Evolutionary conservation across 2,797 vertebrate species (phyloP).

Genomic region (Neosalanx taihuensis): DNA sequence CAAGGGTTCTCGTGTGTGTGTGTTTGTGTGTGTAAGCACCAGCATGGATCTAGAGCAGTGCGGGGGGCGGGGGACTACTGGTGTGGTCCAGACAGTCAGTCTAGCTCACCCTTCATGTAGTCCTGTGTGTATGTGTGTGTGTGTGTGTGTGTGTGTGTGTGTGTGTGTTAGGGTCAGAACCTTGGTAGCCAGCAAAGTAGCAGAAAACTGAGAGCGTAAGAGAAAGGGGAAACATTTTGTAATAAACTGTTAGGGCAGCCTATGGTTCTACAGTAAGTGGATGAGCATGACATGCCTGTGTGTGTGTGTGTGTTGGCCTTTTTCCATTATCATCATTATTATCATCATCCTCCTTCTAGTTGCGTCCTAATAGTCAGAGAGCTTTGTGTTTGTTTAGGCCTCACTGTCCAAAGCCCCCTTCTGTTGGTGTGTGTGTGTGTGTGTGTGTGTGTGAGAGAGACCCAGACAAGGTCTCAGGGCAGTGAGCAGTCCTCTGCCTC

Average conservation of each 20-base stretch:
- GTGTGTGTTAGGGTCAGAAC: constrained; percentile 26
- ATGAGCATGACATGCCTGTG: constrained; percentile 3
- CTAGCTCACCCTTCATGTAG: constrained; percentile 40
- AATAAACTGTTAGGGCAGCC: constrained; percentile 49
- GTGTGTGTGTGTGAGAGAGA: constrained; percentile 27
- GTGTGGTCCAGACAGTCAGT: constrained; percentile 32
- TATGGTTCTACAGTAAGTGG: constrained; percentile 47
- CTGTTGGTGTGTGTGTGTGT: constrained; percentile 41
- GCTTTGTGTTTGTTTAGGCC: constrained; percentile 45
- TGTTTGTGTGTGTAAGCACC: constrained; percentile 14
- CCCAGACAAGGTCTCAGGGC: constrained; percentile 74
- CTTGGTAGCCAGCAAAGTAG: constrained; percentile 26
- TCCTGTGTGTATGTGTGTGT: constrained; percentile 30
- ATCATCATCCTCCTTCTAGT: constrained; percentile 50
- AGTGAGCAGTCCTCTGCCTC: constrained; percentile 83
- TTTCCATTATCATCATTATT: constrained; percentile 50
- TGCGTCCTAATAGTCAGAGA: constrained; percentile 46
- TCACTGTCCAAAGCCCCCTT: constrained; percentile 42
- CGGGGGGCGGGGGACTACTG: constrained; percentile 15
- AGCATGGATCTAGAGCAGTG: constrained; percentile 40
- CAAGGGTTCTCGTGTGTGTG: neutral
- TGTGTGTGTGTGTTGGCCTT: neutral
- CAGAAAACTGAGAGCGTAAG: constrained; percentile 32
- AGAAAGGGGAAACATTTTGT: constrained; percentile 34
- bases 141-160: constrained; percentile 31